Conservation (phyloP, 2,113 vertebrate species). For the Piaya cayana region DNA sequence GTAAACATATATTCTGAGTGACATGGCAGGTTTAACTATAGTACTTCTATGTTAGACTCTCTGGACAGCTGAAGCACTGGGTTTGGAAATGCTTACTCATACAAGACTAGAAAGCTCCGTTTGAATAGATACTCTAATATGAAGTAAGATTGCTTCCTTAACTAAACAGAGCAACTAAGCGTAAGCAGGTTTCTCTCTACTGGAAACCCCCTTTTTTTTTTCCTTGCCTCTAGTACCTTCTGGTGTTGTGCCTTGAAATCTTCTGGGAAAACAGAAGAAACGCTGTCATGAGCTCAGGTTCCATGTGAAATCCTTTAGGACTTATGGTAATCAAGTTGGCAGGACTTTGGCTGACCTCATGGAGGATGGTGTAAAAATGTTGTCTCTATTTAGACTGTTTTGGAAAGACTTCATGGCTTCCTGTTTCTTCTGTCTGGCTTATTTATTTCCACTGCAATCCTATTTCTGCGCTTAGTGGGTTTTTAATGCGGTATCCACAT, state of each 20-base stretch:
- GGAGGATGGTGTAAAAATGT: conserved; percentile 47
- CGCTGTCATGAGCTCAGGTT: conserved; percentile 38
- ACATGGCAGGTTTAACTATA: conserved; percentile 68
- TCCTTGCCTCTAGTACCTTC: not conserved
- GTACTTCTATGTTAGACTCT: conserved; percentile 35
- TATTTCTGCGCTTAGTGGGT: not conserved
- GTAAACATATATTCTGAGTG: conserved; percentile 65
- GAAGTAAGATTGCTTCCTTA: not conserved
- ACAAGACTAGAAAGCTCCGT: conserved; percentile 1
- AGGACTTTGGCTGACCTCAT: conserved; percentile 65
- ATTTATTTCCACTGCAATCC: conserved; percentile 2
- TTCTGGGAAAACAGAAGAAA: not conserved
- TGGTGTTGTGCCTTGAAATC: not conserved
- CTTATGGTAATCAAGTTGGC: conserved; percentile 15
- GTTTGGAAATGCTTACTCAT: conserved; percentile 69
- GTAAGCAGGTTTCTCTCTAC: not conserved
- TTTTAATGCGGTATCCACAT: not conserved
- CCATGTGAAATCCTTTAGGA: conserved; percentile 36
- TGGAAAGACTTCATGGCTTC: conserved; percentile 54
- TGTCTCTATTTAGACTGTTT: conserved; percentile 56
- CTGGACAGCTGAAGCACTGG: conserved; percentile 52
- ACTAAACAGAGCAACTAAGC: not conserved
- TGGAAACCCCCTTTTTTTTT: not conserved
- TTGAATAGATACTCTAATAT: not conserved
- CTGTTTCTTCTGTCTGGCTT: conserved; percentile 48